phyloP scores from a whole-genome alignment of 2,113 vertebrate genomes.

The Setophaga coronata region DNA sequence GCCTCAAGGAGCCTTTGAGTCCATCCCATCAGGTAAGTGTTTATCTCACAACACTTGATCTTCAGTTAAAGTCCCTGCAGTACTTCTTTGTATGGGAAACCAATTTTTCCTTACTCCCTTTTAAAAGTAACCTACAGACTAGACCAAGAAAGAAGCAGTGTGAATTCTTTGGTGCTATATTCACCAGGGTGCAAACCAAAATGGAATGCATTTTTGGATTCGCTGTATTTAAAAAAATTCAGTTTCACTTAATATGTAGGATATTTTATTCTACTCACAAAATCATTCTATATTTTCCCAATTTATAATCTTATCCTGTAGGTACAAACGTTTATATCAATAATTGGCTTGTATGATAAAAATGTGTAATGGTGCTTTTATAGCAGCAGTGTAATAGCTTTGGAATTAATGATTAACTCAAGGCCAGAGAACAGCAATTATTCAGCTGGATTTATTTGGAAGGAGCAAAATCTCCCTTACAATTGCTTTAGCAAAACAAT shows the following conservation, averaged over 20 bases:
- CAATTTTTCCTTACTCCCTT: neutral
- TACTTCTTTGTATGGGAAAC: neutral
- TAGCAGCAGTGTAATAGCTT: neutral
- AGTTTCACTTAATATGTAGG: neutral
- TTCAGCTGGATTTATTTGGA: neutral
- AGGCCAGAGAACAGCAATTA: neutral
- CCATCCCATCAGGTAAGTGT: rapidly evolving
- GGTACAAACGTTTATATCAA: neutral
- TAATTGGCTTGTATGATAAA: neutral
- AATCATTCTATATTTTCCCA: neutral
- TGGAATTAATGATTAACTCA: neutral
- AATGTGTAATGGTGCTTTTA: neutral
- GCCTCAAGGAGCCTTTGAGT: neutral
- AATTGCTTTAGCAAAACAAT: neutral
- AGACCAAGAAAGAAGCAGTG: neutral
- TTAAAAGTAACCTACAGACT: neutral
- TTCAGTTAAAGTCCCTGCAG: neutral
- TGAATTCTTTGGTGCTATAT: neutral
- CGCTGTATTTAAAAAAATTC: rapidly evolving
- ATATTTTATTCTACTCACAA: neutral
- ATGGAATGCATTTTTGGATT: neutral
- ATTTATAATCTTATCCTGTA: neutral
- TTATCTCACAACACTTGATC: neutral
- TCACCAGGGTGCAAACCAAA: neutral
- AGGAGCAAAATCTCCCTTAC: neutral